These are phyloP conservation scores for Bombus difficillimus DNA, from an alignment of 1,140 invertebrate species.

Conservation along the genomic window DNA sequence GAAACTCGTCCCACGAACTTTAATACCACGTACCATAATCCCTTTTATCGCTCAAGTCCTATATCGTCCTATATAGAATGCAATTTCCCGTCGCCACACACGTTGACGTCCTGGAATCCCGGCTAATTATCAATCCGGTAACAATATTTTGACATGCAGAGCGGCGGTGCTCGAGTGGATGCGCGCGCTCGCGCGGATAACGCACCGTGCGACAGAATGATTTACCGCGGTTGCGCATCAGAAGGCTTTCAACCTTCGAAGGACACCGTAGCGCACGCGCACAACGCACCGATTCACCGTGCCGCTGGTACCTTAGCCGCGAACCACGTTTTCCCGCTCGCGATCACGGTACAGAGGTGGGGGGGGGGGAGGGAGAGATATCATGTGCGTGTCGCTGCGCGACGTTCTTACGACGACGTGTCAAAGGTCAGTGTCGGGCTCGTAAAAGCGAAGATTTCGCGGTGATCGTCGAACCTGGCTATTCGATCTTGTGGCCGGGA, in stretches of 20 bases:
- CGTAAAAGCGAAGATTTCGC: constrained; percentile 50
- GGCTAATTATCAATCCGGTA: constrained; percentile 24
- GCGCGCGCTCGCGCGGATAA: constrained; percentile 19
- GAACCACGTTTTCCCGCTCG: constrained; percentile 22
- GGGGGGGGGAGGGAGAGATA: too few relatives aligned
- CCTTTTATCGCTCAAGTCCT: neutral
- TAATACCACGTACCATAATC: neutral
- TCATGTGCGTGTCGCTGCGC: constrained; percentile 32
- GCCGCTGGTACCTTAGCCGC: constrained; percentile 17
- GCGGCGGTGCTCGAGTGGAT: neutral
- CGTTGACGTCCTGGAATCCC: neutral
- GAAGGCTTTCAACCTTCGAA: constrained; percentile 57
- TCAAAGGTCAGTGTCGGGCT: constrained; percentile 60
- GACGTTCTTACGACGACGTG: constrained; percentile 45
- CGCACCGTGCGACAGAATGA: constrained; percentile 38
- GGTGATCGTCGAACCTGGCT: neutral
- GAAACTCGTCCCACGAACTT: too few relatives aligned
- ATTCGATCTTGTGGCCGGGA: neutral
- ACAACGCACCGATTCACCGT: constrained; percentile 2
- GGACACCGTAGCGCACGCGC: constrained; percentile 57
- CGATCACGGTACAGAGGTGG: neutral
- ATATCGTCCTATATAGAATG: neutral
- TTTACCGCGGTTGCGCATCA: constrained; percentile 52
- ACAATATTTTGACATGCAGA: constrained; percentile 31
- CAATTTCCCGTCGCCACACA: constrained; percentile 8